phyloP scores from a whole-genome alignment of 1,140 invertebrate species.

The Sycophila sp. region DNA sequence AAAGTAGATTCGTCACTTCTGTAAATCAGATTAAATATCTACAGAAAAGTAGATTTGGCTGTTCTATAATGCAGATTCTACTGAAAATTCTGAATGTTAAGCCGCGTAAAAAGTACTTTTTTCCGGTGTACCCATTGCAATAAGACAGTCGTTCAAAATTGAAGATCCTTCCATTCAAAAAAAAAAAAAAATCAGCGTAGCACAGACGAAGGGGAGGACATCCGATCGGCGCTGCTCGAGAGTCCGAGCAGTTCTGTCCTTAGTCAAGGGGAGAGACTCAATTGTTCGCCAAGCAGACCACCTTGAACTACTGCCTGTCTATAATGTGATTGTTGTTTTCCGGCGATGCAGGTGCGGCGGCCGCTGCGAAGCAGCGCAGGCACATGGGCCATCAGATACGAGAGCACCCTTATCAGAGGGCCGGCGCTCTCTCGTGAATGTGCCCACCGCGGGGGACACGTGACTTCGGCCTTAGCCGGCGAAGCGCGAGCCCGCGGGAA shows the following conservation, averaged over 20 bases:
- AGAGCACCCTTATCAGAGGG: conserved; percentile 93
- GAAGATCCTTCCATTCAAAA: no score
- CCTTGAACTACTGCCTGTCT: background rate
- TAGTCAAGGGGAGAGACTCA: background rate
- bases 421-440: conserved; percentile 81
- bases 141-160: no score
- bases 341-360: conserved; percentile 73
- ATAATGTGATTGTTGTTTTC: conserved; percentile 39
- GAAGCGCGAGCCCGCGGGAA: conserved; percentile 46
- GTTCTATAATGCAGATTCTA: no score
- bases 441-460: conserved; percentile 48
- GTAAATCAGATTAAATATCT: no score
- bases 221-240: no score
- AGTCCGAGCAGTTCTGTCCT: background rate
- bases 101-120: no score
- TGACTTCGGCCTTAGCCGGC: conserved; percentile 13
- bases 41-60: no score
- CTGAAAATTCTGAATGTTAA: no score
- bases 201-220: no score
- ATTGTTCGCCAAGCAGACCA: background rate
- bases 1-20: no score
- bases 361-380: conserved; percentile 79
- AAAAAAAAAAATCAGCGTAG: no score
- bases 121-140: no score
- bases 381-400: conserved; percentile 84